Evolutionary conservation across 1,140 invertebrate genomes (phyloP), one percentile per base, ranked within the genome.

Genomic region (Lamellibrachia luymesi): DNA sequence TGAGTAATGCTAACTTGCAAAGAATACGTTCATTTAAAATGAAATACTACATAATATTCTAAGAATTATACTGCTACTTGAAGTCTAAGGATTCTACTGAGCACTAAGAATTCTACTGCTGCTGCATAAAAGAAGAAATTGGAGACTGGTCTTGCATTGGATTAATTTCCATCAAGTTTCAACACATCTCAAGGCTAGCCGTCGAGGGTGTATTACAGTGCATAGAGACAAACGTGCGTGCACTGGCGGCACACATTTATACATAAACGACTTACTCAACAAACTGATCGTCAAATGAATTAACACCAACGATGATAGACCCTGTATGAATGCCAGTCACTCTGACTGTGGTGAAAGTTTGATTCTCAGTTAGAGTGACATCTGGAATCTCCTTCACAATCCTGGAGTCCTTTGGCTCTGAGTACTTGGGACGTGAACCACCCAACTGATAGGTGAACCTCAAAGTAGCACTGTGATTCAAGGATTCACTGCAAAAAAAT

Each of bases 301-400:
- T 95, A 25, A 96, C 64, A 52, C 95, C 95, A 4, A 96, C 92
- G 27, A 94, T 95, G 10, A 95, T 90, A 94, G 95, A 94, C n/a
- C 95, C 95, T 64, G 95, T 94, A 90, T 94, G 94, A 4, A 90
- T 56, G n/a, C 94, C 94, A 49, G 64, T 80, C 64, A 80, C 64
- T 17, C 64, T 6, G 64, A 80, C 64, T 80, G 13, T 80, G 13
- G 17, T 80, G 64, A 80, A 80, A 10, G 64, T 80, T 13, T 80
- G 64, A 80, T 80, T 80, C 64, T 80, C 64, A 80, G 64, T 80
- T 22, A 80, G 64, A 80, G 64, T 80, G 64, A 80, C 64, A 17
- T 80, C 64, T 80, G 64, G 64, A 80, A 80, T 80, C 64, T 80
- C 4, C 64, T 10, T 80, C 64, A 80, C 64, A 17, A 80, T 80